phyloP scores from a whole-genome alignment of 2,797 vertebrate genomes.

The Takifugu rubripes region DNA sequence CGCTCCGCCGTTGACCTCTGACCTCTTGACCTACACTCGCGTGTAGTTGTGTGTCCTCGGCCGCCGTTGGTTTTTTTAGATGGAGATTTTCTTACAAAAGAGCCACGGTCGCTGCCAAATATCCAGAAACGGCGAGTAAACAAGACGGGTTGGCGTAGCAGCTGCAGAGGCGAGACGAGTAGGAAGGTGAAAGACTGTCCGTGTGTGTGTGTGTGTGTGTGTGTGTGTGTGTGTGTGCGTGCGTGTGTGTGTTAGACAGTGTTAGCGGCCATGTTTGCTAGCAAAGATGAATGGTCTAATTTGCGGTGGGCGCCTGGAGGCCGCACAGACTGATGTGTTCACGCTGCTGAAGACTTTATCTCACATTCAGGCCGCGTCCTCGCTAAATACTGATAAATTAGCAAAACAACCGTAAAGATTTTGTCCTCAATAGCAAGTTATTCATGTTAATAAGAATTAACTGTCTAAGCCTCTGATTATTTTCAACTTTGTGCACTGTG shows the following conservation, averaged over 20 bases:
- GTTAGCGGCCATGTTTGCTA: constrained; percentile 22
- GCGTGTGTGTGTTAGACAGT: constrained; percentile 15
- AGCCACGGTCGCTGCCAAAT: too few species aligned
- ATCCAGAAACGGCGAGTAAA: too few species aligned
- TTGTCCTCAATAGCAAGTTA: too few species aligned
- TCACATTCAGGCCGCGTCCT: constrained; percentile 27
- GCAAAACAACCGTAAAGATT: constrained; percentile 1
- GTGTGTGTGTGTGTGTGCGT: constrained; percentile 12
- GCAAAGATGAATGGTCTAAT: constrained; percentile 59
- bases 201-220: constrained; percentile 15
- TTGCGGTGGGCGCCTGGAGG: constrained; percentile 44
- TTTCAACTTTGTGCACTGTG: too few species aligned
- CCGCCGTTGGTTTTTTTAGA: constrained; percentile 8
- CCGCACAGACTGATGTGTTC: constrained; percentile 44
- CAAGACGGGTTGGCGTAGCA: too few species aligned
- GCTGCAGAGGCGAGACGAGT: too few species aligned
- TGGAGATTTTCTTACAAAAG: background rate
- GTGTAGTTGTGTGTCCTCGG: constrained; percentile 12
- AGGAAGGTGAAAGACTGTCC: background rate
- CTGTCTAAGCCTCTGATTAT: too few species aligned
- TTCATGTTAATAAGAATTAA: too few species aligned
- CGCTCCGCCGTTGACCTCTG: constrained; percentile 23
- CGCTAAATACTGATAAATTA: constrained; percentile 34
- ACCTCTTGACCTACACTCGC: constrained; percentile 33
- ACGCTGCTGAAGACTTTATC: constrained; percentile 45